A percentile compares a stretch with the other conserved stretches of the same genome.
phyloP scores from a whole-genome alignment of 2,113 vertebrate genomes.

The Acanthisitta chloris region DNA sequence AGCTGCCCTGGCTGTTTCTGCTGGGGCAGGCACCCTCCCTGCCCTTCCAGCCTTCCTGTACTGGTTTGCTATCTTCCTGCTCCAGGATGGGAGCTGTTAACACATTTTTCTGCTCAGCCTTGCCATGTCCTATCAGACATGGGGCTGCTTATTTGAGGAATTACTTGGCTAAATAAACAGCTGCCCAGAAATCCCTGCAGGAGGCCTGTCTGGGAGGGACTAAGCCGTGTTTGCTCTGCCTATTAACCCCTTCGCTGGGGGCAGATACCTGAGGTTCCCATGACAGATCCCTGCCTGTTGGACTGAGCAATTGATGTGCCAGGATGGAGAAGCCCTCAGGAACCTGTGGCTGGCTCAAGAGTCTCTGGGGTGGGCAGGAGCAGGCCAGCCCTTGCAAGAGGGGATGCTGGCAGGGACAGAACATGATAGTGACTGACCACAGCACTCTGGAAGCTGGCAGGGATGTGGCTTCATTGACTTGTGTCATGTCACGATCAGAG shows the following conservation, averaged over 20 bases:
- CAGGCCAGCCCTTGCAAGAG: accelerated
- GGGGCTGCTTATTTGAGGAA: slow-evolving; percentile 8
- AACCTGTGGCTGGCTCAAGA: background rate
- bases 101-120: background rate
- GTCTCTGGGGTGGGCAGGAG: background rate
- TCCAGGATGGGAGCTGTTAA: background rate
- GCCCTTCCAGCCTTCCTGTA: background rate
- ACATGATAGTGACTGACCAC: background rate
- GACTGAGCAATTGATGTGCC: background rate
- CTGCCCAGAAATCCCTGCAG: background rate
- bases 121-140: slow-evolving; percentile 15
- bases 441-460: background rate
- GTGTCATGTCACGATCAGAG: background rate
- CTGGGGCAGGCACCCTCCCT: background rate
- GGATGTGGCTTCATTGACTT: background rate
- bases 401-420: background rate
- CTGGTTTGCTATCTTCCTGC: background rate
- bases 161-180: slow-evolving; percentile 26
- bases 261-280: background rate
- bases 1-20: background rate
- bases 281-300: background rate
- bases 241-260: background rate
- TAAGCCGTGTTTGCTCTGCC: background rate
- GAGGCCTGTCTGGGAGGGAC: background rate
- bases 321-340: background rate